These are phyloP conservation scores for Sycophila texana DNA, from an alignment of 2,888 invertebrate species.

Conservation along the genomic window DNA sequence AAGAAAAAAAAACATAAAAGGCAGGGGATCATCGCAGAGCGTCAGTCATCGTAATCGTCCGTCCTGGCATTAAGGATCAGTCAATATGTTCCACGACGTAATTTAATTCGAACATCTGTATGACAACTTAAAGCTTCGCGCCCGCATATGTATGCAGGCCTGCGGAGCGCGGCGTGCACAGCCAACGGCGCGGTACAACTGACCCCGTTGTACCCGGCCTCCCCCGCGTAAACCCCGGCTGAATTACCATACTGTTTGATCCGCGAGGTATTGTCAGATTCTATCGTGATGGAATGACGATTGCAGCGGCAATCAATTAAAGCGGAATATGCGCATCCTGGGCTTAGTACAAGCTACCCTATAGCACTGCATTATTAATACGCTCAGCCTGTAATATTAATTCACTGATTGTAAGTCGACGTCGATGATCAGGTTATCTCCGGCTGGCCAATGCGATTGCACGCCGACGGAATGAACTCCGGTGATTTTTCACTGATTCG, in stretches of 20 bases:
- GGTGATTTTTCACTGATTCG: no score
- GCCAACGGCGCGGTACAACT: slow-evolving; percentile 20
- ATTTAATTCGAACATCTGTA: slow-evolving; percentile 27
- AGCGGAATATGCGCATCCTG: slow-evolving; percentile 36
- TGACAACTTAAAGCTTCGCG: neutral
- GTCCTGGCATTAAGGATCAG: neutral
- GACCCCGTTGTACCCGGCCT: slow-evolving; percentile 46
- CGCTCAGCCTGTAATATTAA: neutral
- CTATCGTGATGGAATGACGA: slow-evolving; percentile 43
- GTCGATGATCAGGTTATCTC: slow-evolving; percentile 20
- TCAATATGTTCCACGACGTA: slow-evolving; percentile 12
- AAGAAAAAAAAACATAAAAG: no score
- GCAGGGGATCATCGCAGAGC: no score
- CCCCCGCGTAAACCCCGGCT: slow-evolving; percentile 20
- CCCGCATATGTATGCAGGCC: neutral
- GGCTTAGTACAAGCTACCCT: neutral
- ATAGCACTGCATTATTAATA: slow-evolving; percentile 35
- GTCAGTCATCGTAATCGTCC: neutral
- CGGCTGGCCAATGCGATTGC: neutral
- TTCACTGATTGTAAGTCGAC: slow-evolving; percentile 3
- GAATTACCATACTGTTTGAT: slow-evolving; percentile 53
- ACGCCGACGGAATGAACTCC: neutral
- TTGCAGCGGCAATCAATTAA: slow-evolving; percentile 47
- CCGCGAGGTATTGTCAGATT: slow-evolving; percentile 43
- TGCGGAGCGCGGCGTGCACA: neutral